Percentiles rank a stretch among this genome's conserved stretches.
These are phyloP conservation scores for Trichoplusia ni DNA, from an alignment of 1,140 invertebrate genomes.

Conservation along the genomic window DNA sequence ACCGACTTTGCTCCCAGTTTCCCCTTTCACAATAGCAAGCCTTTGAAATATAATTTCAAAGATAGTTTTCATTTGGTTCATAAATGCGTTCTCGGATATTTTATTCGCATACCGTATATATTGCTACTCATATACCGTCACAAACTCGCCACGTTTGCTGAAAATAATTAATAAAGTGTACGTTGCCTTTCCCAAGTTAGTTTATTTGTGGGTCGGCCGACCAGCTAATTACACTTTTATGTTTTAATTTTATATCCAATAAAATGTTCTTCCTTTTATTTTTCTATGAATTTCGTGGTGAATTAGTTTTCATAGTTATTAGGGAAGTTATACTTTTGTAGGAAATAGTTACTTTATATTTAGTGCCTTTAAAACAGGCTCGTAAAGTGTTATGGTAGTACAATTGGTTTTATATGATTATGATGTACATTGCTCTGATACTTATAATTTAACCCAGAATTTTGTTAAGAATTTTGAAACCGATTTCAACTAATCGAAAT, in stretches of 20 bases:
- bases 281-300: neutral
- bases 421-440: too few relatives aligned
- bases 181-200: conserved; percentile 22
- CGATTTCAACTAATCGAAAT: too few relatives aligned
- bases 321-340: neutral
- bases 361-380: too few relatives aligned
- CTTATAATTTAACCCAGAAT: too few relatives aligned
- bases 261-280: conserved; percentile 22
- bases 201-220: conserved; percentile 24
- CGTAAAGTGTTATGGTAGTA: too few relatives aligned
- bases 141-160: conserved; percentile 25
- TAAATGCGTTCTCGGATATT: conserved; percentile 5
- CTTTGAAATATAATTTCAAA: conserved; percentile 16
- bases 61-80: conserved; percentile 20
- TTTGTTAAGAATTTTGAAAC: too few relatives aligned
- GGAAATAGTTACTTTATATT: too few relatives aligned
- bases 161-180: conserved; percentile 34
- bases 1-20: neutral
- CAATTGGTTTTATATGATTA: too few relatives aligned
- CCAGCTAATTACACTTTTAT: conserved; percentile 32
- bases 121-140: conserved; percentile 12
- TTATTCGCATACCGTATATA: conserved; percentile 23
- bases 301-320: neutral
- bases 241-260: conserved; percentile 25
- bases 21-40: neutral